phyloP scores from a whole-genome alignment of 2,888 invertebrate genomes.

The Tyria jacobaeae region DNA sequence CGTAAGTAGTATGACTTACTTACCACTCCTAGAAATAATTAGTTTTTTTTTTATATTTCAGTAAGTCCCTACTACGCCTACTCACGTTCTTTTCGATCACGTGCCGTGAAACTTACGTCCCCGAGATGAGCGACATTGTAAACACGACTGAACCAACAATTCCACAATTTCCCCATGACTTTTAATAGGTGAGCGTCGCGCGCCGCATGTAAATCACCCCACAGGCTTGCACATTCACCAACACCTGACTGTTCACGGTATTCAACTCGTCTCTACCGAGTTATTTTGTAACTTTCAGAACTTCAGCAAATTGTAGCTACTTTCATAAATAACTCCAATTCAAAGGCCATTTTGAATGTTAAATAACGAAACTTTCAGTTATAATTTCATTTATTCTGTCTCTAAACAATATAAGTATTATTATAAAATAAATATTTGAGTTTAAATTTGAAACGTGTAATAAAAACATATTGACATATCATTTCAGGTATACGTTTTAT shows the following conservation, averaged over 20 bases:
- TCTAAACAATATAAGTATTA: constrained; percentile 37
- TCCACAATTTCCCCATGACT: constrained; percentile 59
- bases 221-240: constrained; percentile 53
- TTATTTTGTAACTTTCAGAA: constrained; percentile 77
- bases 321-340: constrained; percentile 69
- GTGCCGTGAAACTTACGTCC: constrained; percentile 25
- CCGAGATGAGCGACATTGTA: constrained; percentile 29
- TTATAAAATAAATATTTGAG: constrained; percentile 30
- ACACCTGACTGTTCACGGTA: constrained; percentile 77
- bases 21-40: no score
- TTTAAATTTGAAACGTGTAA: constrained; percentile 31
- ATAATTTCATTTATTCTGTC: constrained; percentile 48
- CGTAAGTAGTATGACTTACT: no score
- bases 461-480: constrained; percentile 32
- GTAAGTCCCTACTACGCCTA: neutral
- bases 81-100: neutral
- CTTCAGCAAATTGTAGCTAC: constrained; percentile 67
- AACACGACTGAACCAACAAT: constrained; percentile 9
- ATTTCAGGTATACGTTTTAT: constrained; percentile 41
- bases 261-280: constrained; percentile 63
- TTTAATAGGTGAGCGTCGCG: constrained; percentile 71
- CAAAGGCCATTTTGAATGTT: constrained; percentile 48
- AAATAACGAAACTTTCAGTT: constrained; percentile 44
- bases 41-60: neutral
- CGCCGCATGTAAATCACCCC: constrained; percentile 73